A percentile compares a stretch with the other conserved stretches of the same genome.
Evolutionary conservation across 2,113 vertebrate species (phyloP).

Genomic region (Phaethon lepturus): DNA sequence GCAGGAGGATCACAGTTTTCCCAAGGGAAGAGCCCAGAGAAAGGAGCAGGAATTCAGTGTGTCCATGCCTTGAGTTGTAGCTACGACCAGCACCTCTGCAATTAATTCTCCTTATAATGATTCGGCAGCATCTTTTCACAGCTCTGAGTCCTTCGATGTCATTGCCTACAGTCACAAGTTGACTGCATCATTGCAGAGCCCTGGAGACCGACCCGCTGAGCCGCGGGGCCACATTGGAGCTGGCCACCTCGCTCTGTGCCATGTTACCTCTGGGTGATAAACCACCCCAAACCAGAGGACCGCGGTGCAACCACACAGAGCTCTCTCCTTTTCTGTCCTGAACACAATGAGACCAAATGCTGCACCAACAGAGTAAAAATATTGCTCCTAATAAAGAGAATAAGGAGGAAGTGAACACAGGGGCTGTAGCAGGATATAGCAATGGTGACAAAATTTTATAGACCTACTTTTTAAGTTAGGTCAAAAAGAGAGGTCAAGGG

Average conservation of each 20-base stretch:
- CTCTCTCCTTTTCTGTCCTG: background rate
- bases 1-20: background rate
- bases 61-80: background rate
- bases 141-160: background rate
- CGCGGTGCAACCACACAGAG: fast-evolving
- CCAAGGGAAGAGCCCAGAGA: background rate
- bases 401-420: background rate
- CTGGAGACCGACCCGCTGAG: background rate
- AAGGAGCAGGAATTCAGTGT: background rate
- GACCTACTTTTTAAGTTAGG: background rate
- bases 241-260: background rate
- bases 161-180: background rate
- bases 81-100: background rate
- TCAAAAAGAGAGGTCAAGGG: background rate
- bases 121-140: background rate
- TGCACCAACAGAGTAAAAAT: background rate
- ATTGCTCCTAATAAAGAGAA: background rate
- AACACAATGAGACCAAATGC: background rate
- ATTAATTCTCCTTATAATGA: background rate
- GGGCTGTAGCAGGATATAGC: background rate
- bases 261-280: background rate
- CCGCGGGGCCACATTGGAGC: fast-evolving
- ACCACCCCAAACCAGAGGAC: background rate
- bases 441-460: background rate
- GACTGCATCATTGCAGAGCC: background rate